Conservation (phyloP, 2,113 vertebrate species). For the Turnix velox region DNA sequence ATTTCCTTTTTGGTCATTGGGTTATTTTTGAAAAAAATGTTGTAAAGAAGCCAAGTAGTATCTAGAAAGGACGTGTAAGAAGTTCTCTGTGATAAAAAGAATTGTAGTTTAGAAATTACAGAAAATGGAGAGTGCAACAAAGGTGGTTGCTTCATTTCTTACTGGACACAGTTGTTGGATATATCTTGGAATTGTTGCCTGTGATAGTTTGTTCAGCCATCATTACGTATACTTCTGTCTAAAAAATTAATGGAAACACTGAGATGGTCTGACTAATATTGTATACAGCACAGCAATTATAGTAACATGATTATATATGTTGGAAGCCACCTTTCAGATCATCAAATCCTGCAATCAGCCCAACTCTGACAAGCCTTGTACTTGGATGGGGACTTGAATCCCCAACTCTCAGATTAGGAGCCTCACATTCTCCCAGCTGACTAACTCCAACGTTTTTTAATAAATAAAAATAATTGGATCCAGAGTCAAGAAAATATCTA, state of each 20-base stretch:
- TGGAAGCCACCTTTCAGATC: too few relatives aligned
- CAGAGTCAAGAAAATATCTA: not conserved
- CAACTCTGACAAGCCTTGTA: too few relatives aligned
- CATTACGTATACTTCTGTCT: rapidly evolving
- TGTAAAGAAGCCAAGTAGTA: not conserved
- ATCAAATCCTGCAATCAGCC: too few relatives aligned
- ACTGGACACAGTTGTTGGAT: not conserved
- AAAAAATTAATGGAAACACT: not conserved
- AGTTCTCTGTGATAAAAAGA: not conserved
- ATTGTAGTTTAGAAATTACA: not conserved
- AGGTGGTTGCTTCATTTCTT: not conserved
- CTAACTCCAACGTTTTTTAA: not conserved
- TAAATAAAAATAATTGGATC: not conserved
- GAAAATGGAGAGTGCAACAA: not conserved
- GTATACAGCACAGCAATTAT: not conserved
- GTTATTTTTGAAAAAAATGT: not conserved
- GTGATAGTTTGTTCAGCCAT: not conserved
- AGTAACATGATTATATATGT: too few relatives aligned
- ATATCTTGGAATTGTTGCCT: not conserved
- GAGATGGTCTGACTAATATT: not conserved
- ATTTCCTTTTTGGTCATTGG: not conserved
- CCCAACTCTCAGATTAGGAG: too few relatives aligned
- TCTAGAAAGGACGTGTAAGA: not conserved
- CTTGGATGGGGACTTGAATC: too few relatives aligned
- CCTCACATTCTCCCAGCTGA: too few relatives aligned